phyloP scores from a whole-genome alignment of 2,888 invertebrate genomes.

The Epistrophe grossulariae region DNA sequence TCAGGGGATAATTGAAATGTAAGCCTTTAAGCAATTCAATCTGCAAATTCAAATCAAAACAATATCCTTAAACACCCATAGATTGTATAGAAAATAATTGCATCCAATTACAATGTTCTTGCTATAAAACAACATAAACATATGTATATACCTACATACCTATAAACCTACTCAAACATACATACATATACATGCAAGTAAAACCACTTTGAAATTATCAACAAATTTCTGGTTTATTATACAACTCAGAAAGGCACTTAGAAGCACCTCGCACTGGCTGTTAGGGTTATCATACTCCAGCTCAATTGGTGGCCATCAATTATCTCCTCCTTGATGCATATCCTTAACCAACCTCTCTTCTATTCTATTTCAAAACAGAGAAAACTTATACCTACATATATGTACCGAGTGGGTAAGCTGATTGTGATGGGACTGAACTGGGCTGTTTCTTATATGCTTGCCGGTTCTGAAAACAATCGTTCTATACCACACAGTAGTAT shows the following conservation, averaged over 20 bases:
- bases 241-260: conserved; percentile 46
- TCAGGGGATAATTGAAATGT: conserved; percentile 26
- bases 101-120: conserved; percentile 55
- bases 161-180: neutral
- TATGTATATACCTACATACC: too few relatives aligned
- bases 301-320: conserved; percentile 71
- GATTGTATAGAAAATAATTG: conserved; percentile 44
- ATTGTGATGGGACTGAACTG: conserved; percentile 8
- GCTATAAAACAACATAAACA: neutral
- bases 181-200: neutral
- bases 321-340: conserved; percentile 51
- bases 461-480: conserved; percentile 66
- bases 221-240: conserved; percentile 71
- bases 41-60: conserved; percentile 31
- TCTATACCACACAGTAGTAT: conserved; percentile 65
- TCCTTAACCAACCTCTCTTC: conserved; percentile 20
- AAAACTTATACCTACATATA: neutral
- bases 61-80: conserved; percentile 28
- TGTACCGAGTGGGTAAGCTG: neutral
- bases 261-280: conserved; percentile 37
- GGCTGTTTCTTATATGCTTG: conserved; percentile 31
- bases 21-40: conserved; percentile 31
- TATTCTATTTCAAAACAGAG: neutral
- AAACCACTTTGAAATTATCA: conserved; percentile 69
- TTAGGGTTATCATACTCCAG: conserved; percentile 51